Evolutionary conservation across 2,797 vertebrate genomes (phyloP).

Genomic region (Poecilia gillii): DNA sequence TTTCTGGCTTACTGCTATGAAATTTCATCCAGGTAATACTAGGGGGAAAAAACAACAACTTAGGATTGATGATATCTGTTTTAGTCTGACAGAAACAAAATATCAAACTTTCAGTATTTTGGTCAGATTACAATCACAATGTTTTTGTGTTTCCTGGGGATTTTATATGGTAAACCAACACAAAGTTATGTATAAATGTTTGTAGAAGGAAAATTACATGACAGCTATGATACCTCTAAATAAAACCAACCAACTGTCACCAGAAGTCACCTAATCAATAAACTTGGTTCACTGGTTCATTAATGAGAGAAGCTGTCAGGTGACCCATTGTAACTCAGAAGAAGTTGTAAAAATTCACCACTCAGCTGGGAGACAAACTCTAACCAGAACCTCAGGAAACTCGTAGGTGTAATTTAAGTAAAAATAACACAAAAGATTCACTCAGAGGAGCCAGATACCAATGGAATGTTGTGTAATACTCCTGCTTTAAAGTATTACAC

Average conservation of each 20-base stretch:
- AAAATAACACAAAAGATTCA: neutral
- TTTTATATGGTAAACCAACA: neutral
- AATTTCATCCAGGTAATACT: neutral
- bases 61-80: constrained; percentile 21
- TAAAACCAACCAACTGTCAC: neutral
- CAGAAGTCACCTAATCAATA: neutral
- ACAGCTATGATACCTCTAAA: neutral
- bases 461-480: neutral
- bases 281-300: neutral
- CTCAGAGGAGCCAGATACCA: neutral
- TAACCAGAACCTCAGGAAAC: neutral
- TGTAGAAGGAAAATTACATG: neutral
- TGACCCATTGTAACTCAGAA: neutral
- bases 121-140: neutral
- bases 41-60: constrained; percentile 3
- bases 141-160: neutral
- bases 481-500: neutral
- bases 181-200: neutral
- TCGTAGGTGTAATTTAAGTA: neutral
- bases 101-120: constrained; percentile 18
- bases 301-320: neutral
- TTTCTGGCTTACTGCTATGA: constrained; percentile 1
- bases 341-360: neutral
- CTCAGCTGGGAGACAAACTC: neutral
- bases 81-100: constrained; percentile 18